Evolutionary conservation across 1,140 invertebrate genomes (phyloP), one percentile per base, ranked within the genome.

Genomic region (Sipha flava): DNA sequence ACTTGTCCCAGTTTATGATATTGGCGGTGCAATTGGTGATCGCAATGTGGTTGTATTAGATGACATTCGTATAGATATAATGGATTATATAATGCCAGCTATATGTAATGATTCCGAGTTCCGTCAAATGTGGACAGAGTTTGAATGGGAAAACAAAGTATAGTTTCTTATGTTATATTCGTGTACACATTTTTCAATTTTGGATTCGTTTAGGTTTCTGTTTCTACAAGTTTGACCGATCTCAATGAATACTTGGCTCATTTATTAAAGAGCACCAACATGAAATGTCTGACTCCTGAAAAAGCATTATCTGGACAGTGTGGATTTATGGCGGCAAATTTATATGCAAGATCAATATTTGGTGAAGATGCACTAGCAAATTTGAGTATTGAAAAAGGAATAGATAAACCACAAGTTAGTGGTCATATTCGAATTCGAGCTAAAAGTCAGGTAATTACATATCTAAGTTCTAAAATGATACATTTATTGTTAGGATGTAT

Each of bases 81-180:
- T 99, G 95, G 98, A 99, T 88, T 99, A 99, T 86, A 99, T 99
- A 83, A 92, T 98, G 47, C 98, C 98, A n/a, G 96, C 96, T 2
- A 87, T 89, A 31, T 99, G 97, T 86, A 96, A 92, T 37, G 97
- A 99, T 85, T 90, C 91, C 0, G 97, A 99, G 87, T 99, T 99
- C 88, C 87, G 98, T 18, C 92, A 95, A 86, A 99, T 99, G 98
- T 99, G 98, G 98, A 94, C 96, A 2, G 97, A 98, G 88, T 99
- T 99, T 88, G 98, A 99, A 87, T 99, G 98, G 98, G 98, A 99
- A 88, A 99, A 99, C 87, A 99, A 99, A 90, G 95, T 66, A 81
- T 18, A 49, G 34, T 43, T 2, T 59, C 23, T 45, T 18, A 2
- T 43, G 45, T 77, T 66, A n/a, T 52, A n/a, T 31, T 45, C 57